A percentile compares a stretch with the other conserved stretches of the same genome.
phyloP scores from a whole-genome alignment of 2,797 vertebrate species.

The Spatula versicolor region DNA sequence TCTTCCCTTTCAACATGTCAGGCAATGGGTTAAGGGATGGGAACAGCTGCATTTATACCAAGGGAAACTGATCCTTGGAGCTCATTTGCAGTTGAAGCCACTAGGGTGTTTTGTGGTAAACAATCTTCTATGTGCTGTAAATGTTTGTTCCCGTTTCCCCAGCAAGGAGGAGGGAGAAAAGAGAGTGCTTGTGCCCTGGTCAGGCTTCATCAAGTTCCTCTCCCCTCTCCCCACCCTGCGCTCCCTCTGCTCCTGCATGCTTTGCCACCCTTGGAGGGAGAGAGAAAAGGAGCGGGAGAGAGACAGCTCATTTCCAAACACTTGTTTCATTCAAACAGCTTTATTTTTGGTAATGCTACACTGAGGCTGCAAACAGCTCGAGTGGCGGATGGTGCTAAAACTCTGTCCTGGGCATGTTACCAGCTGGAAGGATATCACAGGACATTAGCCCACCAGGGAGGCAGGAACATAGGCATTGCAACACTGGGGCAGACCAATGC shows the following conservation, averaged over 20 bases:
- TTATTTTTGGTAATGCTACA: constrained; percentile 32
- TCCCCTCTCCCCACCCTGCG: background rate
- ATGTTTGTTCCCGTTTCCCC: background rate
- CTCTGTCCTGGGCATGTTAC: constrained; percentile 40
- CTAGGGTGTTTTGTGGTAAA: background rate
- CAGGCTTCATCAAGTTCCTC: background rate
- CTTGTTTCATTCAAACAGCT: constrained; percentile 43
- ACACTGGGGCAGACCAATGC: background rate
- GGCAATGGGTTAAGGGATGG: background rate
- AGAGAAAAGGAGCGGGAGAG: background rate
- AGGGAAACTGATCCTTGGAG: constrained; percentile 9
- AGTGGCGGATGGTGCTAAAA: constrained; percentile 44
- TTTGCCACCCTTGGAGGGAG: rapidly evolving
- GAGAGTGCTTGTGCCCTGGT: background rate
- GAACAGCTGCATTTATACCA: background rate
- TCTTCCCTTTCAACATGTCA: background rate
- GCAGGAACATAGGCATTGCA: background rate
- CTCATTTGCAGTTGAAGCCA: background rate
- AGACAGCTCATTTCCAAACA: constrained; percentile 2
- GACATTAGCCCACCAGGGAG: constrained; percentile 1
- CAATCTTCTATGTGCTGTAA: background rate
- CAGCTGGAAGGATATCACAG: constrained; percentile 62
- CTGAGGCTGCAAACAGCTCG: background rate
- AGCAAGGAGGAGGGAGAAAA: background rate
- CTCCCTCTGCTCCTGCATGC: background rate